Percentiles rank a stretch among this genome's conserved stretches.
Evolutionary conservation across 2,797 vertebrate genomes (phyloP).

Genomic region (Protonibea diacanthus): DNA sequence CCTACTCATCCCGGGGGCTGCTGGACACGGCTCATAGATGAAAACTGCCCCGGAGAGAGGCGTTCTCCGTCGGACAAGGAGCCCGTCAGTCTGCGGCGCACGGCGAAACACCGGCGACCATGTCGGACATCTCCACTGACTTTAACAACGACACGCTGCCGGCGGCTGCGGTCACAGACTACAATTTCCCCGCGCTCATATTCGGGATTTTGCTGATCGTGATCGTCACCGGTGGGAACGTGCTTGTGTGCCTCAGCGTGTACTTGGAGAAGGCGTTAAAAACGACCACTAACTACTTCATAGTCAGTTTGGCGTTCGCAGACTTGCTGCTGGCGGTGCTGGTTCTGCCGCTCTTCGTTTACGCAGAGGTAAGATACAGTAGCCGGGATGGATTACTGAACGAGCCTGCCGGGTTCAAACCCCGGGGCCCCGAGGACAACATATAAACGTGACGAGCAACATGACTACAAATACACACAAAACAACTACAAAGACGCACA

Average conservation of each 20-base stretch:
- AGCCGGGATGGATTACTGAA: neutral
- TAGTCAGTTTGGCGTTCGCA: slow-evolving; percentile 93
- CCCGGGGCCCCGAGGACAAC: accelerated
- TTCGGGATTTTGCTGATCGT: slow-evolving; percentile 89
- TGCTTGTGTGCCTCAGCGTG: slow-evolving; percentile 94
- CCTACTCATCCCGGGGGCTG: neutral
- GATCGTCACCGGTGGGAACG: slow-evolving; percentile 90
- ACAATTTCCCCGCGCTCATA: slow-evolving; percentile 87
- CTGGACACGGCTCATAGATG: slow-evolving; percentile 61
- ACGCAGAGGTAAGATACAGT: slow-evolving; percentile 89
- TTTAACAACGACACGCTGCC: slow-evolving; percentile 44
- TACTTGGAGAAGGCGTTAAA: slow-evolving; percentile 92
- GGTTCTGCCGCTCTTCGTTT: slow-evolving; percentile 94
- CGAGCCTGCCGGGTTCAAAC: neutral
- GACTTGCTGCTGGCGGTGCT: slow-evolving; percentile 93
- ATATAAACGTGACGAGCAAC: too few relatives aligned
- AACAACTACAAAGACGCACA: too few relatives aligned
- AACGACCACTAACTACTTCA: slow-evolving; percentile 97
- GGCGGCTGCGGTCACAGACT: slow-evolving; percentile 8
- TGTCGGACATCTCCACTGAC: slow-evolving; percentile 60
- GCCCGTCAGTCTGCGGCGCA: slow-evolving; percentile 30
- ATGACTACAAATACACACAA: too few relatives aligned
- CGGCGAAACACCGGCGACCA: slow-evolving; percentile 49
- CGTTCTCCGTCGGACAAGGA: slow-evolving; percentile 41
- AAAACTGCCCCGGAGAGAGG: slow-evolving; percentile 26